Base-by-base conservation (phyloP, 2,888 invertebrate species). In the Coremacera marginata region DNA sequence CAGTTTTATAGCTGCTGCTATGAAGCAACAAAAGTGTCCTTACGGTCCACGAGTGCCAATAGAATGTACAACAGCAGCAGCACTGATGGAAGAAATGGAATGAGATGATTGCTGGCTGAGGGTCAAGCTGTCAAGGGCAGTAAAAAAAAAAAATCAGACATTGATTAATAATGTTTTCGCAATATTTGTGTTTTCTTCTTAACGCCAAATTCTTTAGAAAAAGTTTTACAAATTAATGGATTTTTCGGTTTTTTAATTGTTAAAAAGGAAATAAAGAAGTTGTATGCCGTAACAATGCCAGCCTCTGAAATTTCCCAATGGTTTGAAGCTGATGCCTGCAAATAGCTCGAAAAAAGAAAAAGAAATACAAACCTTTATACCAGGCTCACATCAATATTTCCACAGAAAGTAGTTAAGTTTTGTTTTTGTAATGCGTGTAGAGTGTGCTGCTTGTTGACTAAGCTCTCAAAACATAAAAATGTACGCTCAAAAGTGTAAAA, bases 121-220 rank as follows among this genome's bases (percentile, higher is more conserved):
- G 57, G 55, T 57, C 55, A 70, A 73, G 74, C 82, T 82, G 83
- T 83, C 84, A 82, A 82, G 80, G 82, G 80, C 82, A 84, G 81
- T 14, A 62, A 70, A 77, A 37, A 8, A 22, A 63, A 70, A 77
- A 57, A 73, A 78, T 77, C 81, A 85, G 86, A 86, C 86, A 86
- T 85, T 85, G 86, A 85, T 86, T 85, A 86, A 86, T 85, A 84
- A 86, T 84, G 84, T 82, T 86, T 82, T 3, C 25, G 62, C 65
- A 37, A 71, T 37, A 34, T 65, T 65, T 31, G 27, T 77, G 75
- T 77, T 70, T n/a, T 60, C 55, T 70, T 22, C 37, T 37, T 37
- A 34, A 70, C 9, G 57, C 49, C 2, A n/a, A 71, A 5, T 19
- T 22, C 8, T 22, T 16, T n/a, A 34, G 19, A 31, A 16, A 44